Evolutionary conservation across 2,113 vertebrate species (phyloP).

Genomic region (Cyanoderma ruficeps): DNA sequence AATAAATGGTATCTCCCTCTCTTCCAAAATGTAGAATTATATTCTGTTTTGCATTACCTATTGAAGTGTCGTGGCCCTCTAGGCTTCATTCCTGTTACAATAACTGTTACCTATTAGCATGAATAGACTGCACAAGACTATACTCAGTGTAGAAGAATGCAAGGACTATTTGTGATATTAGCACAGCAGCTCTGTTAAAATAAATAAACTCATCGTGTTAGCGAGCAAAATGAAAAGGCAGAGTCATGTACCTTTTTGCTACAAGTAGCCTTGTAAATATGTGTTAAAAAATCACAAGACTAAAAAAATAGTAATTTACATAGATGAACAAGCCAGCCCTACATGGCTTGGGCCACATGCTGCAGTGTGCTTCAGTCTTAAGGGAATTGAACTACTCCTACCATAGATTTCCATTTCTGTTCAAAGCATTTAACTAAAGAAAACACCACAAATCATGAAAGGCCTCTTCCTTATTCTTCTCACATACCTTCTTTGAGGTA

Average conservation of each 20-base stretch:
- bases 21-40: not conserved
- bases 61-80: not conserved
- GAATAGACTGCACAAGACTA: not conserved
- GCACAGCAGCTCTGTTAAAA: not conserved
- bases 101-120: not conserved
- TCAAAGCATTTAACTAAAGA: not conserved
- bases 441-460: not conserved
- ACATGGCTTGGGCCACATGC: not conserved
- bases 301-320: not conserved
- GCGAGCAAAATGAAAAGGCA: not conserved
- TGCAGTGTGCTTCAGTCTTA: not conserved
- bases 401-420: not conserved
- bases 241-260: not conserved
- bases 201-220: not conserved
- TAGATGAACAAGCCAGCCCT: not conserved
- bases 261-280: not conserved
- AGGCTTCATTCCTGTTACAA: not conserved
- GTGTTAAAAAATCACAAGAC: not conserved
- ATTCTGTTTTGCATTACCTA: not conserved
- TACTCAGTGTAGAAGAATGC: not conserved
- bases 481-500: not conserved
- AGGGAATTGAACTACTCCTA: not conserved
- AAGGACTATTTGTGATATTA: not conserved
- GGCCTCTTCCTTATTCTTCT: not conserved
- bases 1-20: fast-evolving